Evolutionary conservation across 2,888 invertebrate species (phyloP), one percentile per base, ranked within the genome.

Genomic region (Oscheius onirici): DNA sequence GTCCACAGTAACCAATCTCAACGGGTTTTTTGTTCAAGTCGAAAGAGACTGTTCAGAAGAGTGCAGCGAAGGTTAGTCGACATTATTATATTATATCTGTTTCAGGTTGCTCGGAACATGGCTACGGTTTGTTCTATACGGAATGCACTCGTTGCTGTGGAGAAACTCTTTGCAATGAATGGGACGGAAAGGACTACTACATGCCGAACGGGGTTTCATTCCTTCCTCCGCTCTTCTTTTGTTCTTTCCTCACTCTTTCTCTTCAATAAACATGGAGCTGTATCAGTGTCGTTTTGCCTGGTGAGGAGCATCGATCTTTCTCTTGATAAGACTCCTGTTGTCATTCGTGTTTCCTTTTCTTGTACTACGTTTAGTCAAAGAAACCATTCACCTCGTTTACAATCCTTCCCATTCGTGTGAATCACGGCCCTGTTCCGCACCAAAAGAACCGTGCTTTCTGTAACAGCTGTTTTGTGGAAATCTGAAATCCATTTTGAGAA

Each of bases 1-100:
- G 84, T 75, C 81, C 8, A 78, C 78, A 17, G 85, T 85, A 0
- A 83, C 83, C 3, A 83, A 81, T 71, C 72, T 84, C 22, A 85
- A 85, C 52, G 83, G 83, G 28, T 83, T 85, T 60, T 83, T 85
- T 68, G 77, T 82, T n/a, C 72, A 79, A 61, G 76, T 85, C 15
- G 81, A 83, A 40, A 52, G 85, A 41, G 83, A 83, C 51, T 85
- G 85, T 71, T 79, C 83, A 2, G 80, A 82, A 17, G 77, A 75
- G 8, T 84, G 80, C 55, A 68, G 72, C 17, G 75, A 79, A 70
- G 76, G 68, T 72, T 40, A 40, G 44, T 58, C 10, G 58, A 28
- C 40, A 57, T n/a, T 15, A 28, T 57, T 10, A 22, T 3, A 24
- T 17, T 11, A 24, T 52, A 26, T 20, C 20, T 40, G 40, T 22